phyloP scores from a whole-genome alignment of 2,888 invertebrate genomes.

The Agrochola lychnidis region DNA sequence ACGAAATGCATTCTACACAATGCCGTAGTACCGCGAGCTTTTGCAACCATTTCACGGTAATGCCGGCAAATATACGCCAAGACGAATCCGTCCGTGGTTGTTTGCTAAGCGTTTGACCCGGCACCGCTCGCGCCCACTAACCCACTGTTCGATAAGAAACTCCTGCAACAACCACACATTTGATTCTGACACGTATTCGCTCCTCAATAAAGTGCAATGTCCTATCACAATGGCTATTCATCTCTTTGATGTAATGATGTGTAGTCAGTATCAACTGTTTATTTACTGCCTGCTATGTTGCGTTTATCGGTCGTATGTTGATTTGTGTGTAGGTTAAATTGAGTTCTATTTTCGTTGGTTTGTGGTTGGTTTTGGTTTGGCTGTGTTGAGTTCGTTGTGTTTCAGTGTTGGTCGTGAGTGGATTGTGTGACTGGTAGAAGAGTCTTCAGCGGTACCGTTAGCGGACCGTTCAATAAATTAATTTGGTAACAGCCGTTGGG shows the following conservation, averaged over 20 bases:
- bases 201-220: slow-evolving; percentile 79
- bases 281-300: slow-evolving; percentile 82
- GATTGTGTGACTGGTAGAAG: slow-evolving; percentile 85
- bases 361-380: slow-evolving; percentile 66
- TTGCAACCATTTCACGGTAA: slow-evolving; percentile 83
- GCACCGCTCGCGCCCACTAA: slow-evolving; percentile 86
- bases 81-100: slow-evolving; percentile 82
- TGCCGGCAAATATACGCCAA: slow-evolving; percentile 81
- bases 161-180: slow-evolving; percentile 61
- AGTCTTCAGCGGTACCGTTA: slow-evolving; percentile 88
- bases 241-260: slow-evolving; percentile 88
- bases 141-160: slow-evolving; percentile 85
- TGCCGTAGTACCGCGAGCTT: slow-evolving; percentile 75
- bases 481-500: slow-evolving; percentile 78
- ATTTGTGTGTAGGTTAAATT: slow-evolving; percentile 63
- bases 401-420: slow-evolving; percentile 61
- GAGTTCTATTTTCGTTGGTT: slow-evolving; percentile 62
- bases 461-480: slow-evolving; percentile 86
- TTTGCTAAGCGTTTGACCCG: slow-evolving; percentile 88
- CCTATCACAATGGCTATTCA: slow-evolving; percentile 80
- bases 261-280: slow-evolving; percentile 89
- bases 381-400: slow-evolving; percentile 59
- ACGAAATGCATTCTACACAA: slow-evolving; percentile 76
- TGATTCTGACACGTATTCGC: slow-evolving; percentile 78
- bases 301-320: slow-evolving; percentile 72